Evolutionary conservation across 2,113 vertebrate genomes (phyloP).

Genomic region (Bujurquina vittata): DNA sequence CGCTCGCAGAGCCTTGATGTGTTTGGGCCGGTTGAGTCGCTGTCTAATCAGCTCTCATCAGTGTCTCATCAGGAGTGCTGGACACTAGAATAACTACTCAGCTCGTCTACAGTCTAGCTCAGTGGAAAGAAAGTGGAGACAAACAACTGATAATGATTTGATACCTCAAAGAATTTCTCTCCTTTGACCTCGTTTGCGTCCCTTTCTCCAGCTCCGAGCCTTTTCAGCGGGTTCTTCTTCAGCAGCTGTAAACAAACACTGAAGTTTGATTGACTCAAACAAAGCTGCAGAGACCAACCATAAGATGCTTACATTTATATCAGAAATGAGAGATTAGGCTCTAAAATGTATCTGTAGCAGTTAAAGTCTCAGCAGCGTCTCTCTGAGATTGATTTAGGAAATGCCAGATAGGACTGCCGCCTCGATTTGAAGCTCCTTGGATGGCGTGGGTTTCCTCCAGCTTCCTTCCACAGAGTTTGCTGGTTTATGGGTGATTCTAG

Average conservation of each 20-base stretch:
- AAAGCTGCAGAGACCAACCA: no score
- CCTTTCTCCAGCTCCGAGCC: constrained; percentile 87
- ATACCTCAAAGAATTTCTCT: constrained; percentile 91
- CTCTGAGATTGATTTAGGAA: not conserved
- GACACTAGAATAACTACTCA: rapidly evolving
- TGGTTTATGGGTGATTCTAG: not conserved
- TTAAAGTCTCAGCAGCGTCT: not conserved
- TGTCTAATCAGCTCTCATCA: not conserved
- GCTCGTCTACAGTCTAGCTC: not conserved
- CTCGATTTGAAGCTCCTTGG: not conserved
- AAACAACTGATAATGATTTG: not conserved
- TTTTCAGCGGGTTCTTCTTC: constrained; percentile 88
- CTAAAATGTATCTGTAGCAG: not conserved
- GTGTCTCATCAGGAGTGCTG: not conserved
- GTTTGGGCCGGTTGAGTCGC: not conserved
- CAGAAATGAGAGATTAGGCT: not conserved
- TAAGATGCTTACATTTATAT: rapidly evolving
- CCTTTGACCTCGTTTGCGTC: constrained; percentile 93
- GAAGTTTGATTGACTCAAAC: not conserved
- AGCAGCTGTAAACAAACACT: constrained; percentile 80
- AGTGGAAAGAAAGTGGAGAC: not conserved
- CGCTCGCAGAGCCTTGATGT: not conserved
- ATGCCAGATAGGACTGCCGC: not conserved
- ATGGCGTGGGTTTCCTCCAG: not conserved
- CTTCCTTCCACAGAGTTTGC: not conserved